phyloP scores from a whole-genome alignment of 2,797 vertebrate species.

The Pteronotus mesoamericanus region DNA sequence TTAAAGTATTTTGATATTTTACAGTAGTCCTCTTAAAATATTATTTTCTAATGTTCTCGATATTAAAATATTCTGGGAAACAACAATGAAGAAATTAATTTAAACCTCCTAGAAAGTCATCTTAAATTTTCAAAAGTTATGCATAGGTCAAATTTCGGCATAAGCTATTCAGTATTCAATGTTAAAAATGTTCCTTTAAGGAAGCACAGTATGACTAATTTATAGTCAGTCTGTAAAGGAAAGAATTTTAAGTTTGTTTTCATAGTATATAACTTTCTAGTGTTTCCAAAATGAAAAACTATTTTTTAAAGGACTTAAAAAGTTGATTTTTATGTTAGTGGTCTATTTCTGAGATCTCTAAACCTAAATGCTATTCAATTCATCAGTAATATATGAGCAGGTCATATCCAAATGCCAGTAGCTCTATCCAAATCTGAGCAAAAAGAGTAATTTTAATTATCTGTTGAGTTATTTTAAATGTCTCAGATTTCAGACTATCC shows the following conservation, averaged over 20 bases:
- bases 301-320: slow-evolving; percentile 48
- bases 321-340: slow-evolving; percentile 14
- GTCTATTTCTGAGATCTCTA: background rate
- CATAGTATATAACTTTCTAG: background rate
- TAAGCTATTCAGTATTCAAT: background rate
- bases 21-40: background rate
- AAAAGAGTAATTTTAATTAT: background rate
- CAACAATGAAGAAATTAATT: background rate
- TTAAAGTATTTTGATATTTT: slow-evolving; percentile 8
- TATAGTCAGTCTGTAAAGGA: background rate
- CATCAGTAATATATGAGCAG: background rate
- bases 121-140: background rate
- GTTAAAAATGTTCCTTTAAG: slow-evolving; percentile 11
- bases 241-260: slow-evolving; percentile 60
- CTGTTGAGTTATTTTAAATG: slow-evolving; percentile 18
- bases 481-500: background rate
- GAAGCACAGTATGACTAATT: background rate
- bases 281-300: slow-evolving; percentile 60
- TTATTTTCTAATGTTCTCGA: slow-evolving; percentile 31
- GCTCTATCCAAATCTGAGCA: background rate
- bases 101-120: background rate
- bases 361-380: background rate
- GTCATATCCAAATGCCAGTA: background rate
- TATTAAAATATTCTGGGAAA: slow-evolving; percentile 7
- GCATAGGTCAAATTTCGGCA: background rate